Percentiles rank a stretch among this genome's conserved stretches.
phyloP scores from a whole-genome alignment of 1,140 invertebrate species.

The Polypedilum pembai region DNA sequence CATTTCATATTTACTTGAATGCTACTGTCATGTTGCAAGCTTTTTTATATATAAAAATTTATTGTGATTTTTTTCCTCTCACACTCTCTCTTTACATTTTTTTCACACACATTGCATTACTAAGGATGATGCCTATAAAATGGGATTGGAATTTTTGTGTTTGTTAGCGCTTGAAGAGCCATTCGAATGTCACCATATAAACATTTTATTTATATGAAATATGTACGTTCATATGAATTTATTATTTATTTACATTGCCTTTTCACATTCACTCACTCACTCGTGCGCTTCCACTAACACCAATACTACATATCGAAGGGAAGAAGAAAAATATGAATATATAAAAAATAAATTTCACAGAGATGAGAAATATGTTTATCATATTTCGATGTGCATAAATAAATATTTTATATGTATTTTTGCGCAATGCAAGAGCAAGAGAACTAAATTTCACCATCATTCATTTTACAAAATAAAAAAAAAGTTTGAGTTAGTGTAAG shows the following conservation, averaged over 20 bases:
- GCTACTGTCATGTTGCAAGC: background rate
- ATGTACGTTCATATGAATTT: background rate
- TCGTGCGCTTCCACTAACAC: too few relatives aligned
- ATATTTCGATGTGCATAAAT: background rate
- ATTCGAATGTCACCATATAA: background rate
- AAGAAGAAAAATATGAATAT: too few relatives aligned
- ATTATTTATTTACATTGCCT: slow-evolving; percentile 7
- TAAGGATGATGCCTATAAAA: background rate
- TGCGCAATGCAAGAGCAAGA: background rate
- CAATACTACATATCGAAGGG: too few relatives aligned
- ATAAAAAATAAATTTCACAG: too few relatives aligned
- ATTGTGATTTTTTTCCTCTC: background rate
- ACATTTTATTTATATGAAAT: slow-evolving; percentile 5
- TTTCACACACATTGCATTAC: background rate
- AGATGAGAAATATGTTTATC: slow-evolving; percentile 2
- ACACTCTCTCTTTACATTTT: background rate
- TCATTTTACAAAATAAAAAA: background rate
- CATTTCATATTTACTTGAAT: background rate
- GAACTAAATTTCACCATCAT: too few relatives aligned
- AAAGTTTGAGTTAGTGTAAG: background rate
- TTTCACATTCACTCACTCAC: background rate
- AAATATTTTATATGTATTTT: background rate
- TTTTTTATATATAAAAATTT: background rate
- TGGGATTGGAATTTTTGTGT: background rate
- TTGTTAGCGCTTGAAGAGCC: background rate